Evolutionary conservation across 2,888 invertebrate genomes (phyloP).

Genomic region (Lasioglossum villosulum): DNA sequence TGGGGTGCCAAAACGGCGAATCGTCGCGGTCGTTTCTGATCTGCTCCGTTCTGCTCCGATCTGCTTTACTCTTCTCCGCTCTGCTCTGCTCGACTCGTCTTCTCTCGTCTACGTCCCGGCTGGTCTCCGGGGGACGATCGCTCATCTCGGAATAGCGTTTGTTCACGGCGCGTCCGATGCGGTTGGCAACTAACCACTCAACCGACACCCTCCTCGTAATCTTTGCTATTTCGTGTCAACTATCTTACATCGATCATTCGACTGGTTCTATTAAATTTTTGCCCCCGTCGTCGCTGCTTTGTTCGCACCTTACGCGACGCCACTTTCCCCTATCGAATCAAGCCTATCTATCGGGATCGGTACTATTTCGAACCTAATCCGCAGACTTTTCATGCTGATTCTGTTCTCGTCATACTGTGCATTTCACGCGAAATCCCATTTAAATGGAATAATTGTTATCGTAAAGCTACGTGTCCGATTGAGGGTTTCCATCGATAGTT

Average conservation of each 20-base stretch:
- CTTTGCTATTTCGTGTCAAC: slow-evolving; percentile 79
- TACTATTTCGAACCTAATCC: not conserved
- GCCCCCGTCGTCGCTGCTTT: slow-evolving; percentile 58
- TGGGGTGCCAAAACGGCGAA: slow-evolving; percentile 71
- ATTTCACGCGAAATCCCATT: no score
- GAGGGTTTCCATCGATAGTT: no score
- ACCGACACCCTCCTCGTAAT: slow-evolving; percentile 76
- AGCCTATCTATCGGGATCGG: not conserved
- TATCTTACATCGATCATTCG: slow-evolving; percentile 82
- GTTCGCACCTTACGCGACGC: not conserved
- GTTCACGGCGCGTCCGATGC: slow-evolving; percentile 66
- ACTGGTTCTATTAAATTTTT: slow-evolving; percentile 77
- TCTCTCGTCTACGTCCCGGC: slow-evolving; percentile 26
- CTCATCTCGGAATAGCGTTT: slow-evolving; percentile 80
- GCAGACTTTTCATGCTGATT: no score
- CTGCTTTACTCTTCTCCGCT: not conserved
- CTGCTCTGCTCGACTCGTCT: slow-evolving; percentile 21
- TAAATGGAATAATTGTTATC: no score
- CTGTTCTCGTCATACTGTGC: no score
- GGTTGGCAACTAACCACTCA: slow-evolving; percentile 44
- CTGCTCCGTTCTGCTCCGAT: not conserved
- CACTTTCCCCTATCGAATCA: not conserved
- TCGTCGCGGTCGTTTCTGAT: slow-evolving; percentile 50
- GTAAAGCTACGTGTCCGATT: no score
- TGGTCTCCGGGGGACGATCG: slow-evolving; percentile 81